Percentiles rank a stretch among this genome's conserved stretches.
Evolutionary conservation across 2,113 vertebrate species (phyloP).

Genomic region (Cyrtonyx montezumae): DNA sequence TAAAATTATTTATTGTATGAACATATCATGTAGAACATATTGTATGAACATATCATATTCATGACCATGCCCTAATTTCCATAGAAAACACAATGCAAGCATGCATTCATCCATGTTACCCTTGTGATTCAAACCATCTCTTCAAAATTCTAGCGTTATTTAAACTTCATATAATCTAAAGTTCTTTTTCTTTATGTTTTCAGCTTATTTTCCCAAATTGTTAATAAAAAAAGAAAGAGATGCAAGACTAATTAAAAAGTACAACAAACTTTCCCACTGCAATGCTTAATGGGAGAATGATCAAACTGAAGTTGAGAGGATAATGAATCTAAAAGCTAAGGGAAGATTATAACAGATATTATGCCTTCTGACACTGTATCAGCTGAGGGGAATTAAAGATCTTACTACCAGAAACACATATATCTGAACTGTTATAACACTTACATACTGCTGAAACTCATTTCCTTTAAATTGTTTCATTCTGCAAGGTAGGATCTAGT

Average conservation of each 20-base stretch:
- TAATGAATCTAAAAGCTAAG: conserved; percentile 1
- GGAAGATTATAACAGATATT: conserved; percentile 15
- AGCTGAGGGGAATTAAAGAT: background rate
- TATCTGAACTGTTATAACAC: background rate
- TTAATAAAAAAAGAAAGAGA: background rate
- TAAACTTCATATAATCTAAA: background rate
- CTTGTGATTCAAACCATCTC: background rate
- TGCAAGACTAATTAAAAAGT: background rate
- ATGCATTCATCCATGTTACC: background rate
- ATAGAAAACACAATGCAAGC: background rate
- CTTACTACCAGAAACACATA: background rate
- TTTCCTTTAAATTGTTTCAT: conserved; percentile 34
- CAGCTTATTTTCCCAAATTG: background rate
- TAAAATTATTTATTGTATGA: background rate
- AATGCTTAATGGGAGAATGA: conserved; percentile 12
- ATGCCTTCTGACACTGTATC: background rate
- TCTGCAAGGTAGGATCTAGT: conserved; percentile 25
- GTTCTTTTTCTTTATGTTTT: background rate
- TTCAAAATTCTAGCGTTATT: background rate
- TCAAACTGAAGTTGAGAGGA: background rate
- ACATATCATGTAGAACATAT: background rate
- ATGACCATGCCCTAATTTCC: background rate
- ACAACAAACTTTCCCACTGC: background rate
- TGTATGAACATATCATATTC: background rate
- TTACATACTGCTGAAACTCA: conserved; percentile 10